Evolutionary conservation across 2,888 invertebrate species (phyloP), one percentile per base, ranked within the genome.

Genomic region (Neoascia interrupta): DNA sequence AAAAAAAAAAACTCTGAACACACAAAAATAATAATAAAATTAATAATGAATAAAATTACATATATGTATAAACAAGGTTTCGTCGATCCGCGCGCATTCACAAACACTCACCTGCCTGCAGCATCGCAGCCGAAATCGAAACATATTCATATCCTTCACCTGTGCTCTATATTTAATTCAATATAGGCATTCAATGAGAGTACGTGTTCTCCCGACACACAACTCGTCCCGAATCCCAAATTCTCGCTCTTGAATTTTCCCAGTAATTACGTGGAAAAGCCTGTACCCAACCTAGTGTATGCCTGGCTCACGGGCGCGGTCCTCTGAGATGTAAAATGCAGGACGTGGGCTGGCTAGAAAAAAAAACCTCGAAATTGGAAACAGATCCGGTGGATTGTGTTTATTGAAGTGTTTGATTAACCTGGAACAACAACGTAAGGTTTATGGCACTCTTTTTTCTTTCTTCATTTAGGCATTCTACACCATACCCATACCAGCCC

Each of bases 351-450:
- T n/a, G 21, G 8, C 4, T 0, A 34, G 1, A 43, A 49, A 43
- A 75, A 36, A 45, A 68, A 43, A 53, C 11, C 1, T 6, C 28
- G 3, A 36, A n/a, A 39, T 43, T 41, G 58, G 28, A 54, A 58
- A 53, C 74, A 63, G 56, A 70, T 64, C 53, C 70, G 21, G 31
- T 31, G 64, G 64, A 64, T 72, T 60, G 72, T 66, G 64, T 72
- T 76, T 76, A 72, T 76, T 54, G 64, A 72, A 72, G 76, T 64
- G 70, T 60, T 76, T 76, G 75, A 76, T 76, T 76, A 76, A 70
- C 75, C 70, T 58, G 70, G 53, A 76, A 63, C 58, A 28, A 34
- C 36, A n/a, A n/a, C n/a, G n/a, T n/a, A n/a, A n/a, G n/a, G n/a
- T n/a, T n/a, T n/a, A n/a, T n/a, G 47, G 3, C n/a, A 4, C 21